Conservation (phyloP, 92 coral and sea anemone species). For the Bergia sp. region DNA sequence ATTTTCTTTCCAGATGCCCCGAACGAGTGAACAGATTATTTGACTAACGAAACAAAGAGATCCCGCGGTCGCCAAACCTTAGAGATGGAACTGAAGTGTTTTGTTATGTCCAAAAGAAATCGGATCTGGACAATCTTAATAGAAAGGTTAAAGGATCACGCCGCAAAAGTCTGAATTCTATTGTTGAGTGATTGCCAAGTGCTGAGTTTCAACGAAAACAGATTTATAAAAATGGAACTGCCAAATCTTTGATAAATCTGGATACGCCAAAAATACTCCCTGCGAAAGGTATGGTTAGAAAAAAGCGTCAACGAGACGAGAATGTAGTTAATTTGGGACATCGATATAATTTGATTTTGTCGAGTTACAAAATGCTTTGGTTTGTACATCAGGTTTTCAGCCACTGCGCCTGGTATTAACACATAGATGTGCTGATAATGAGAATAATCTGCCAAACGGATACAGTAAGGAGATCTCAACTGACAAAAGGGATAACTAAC, state of each 20-base stretch:
- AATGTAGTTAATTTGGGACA: background rate
- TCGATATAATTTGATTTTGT: background rate
- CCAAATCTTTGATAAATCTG: constrained; percentile 17
- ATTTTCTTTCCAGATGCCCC: constrained; percentile 10
- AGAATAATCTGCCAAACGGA: background rate
- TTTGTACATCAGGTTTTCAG: constrained; percentile 5
- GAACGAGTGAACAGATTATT: constrained; percentile 37
- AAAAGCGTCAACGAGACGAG: background rate
- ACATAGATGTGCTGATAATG: background rate
- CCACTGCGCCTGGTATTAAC: background rate
- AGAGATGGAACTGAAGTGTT: constrained; percentile 31
- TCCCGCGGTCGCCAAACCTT: constrained; percentile 36
- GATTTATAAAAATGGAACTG: background rate
- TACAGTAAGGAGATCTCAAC: background rate
- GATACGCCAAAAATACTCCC: background rate
- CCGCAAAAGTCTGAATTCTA: background rate
- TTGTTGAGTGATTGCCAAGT: constrained; percentile 41
- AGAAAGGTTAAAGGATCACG: constrained; percentile 34
- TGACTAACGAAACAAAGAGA: constrained; percentile 21
- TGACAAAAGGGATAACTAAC: background rate
- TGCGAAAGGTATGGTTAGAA: background rate
- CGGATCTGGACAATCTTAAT: constrained; percentile 32
- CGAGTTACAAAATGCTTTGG: constrained; percentile 2
- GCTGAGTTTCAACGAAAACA: constrained; percentile 29
- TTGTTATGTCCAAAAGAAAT: constrained; percentile 43